Percentiles rank a stretch among this genome's conserved stretches.
Evolutionary conservation across 2,113 vertebrate genomes (phyloP).

Genomic region (Brevimyrus niger): DNA sequence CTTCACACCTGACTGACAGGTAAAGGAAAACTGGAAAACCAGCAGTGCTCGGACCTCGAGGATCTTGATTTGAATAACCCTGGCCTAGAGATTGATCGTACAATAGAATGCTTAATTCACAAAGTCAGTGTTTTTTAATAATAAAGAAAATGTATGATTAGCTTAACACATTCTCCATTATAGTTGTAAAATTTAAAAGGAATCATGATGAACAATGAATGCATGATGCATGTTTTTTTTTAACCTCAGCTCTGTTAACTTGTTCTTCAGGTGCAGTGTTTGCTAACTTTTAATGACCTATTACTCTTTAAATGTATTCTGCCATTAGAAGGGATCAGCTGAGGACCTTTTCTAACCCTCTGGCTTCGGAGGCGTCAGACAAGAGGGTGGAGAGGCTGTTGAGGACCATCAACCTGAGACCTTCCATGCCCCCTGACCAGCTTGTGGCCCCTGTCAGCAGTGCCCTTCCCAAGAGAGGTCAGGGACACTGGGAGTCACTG

Average conservation of each 20-base stretch:
- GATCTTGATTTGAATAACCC: no score
- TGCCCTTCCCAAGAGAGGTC: slow-evolving; percentile 67
- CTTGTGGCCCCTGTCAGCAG: slow-evolving; percentile 29
- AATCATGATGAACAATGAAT: background rate
- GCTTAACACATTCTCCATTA: background rate
- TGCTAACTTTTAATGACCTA: background rate
- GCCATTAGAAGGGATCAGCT: slow-evolving; percentile 49
- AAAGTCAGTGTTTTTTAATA: background rate
- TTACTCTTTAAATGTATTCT: background rate
- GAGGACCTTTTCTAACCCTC: slow-evolving; percentile 66
- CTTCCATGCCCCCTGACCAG: slow-evolving; percentile 42
- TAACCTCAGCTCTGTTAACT: background rate
- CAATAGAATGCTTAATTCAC: background rate
- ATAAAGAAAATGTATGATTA: background rate
- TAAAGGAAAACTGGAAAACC: no score
- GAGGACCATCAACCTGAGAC: slow-evolving; percentile 52
- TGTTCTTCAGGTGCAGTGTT: background rate
- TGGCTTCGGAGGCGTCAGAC: slow-evolving; percentile 61
- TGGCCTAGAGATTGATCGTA: background rate
- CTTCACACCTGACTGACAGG: no score
- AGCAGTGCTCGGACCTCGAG: no score
- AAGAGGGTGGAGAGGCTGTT: slow-evolving; percentile 65
- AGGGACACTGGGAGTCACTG: slow-evolving; percentile 9
- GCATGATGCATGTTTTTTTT: background rate
- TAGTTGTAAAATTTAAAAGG: background rate